Base-by-base conservation (phyloP, 2,113 vertebrate genomes). In the Sander vitreus region DNA sequence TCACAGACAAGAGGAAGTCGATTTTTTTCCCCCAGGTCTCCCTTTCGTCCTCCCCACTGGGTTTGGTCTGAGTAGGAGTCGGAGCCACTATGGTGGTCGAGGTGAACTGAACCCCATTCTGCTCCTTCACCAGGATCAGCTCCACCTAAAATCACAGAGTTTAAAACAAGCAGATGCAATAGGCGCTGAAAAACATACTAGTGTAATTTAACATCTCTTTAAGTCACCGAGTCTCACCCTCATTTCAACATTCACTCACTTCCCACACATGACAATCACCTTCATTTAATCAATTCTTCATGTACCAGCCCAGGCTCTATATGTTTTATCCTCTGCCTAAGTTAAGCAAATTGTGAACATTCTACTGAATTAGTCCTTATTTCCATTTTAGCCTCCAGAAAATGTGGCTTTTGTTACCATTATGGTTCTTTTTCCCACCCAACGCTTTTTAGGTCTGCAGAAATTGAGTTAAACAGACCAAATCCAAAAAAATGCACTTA, bases 21-120 rank as follows among this genome's bases (percentile, higher is more conserved):
- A 97, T 96, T 81, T 97, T 98, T 92, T 97, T 97, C 60, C 96
- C 92, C 97, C 97, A 97, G 59, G 97, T 97, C 92, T 98, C 97
- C 0, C 97, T 90, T 68, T 96, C 96, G 57, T 93, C 95, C 59
- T 90, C 90, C 86, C 95, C 76, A 72, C 81, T 36, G 85, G 84
- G 81, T 63, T 63, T 64, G 5, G 85, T 91, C 83, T 93, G 92
- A 58, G 89, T 30, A 2, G 90, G 90, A 4, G 90, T 58, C 0
- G 95, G 91, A 58, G 90, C 88, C 48, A 95, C 92, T 48, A 97
- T 89, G 59, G 95, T 91, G 65, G 95, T 96, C 21, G 94, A 95
- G 30, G 96, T 97, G 89, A 97, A 95, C 94, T 97, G 97, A 63
- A 97, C 95, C 54, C 97, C 97, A 1, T 97, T 97, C 81, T 96